Conservation (phyloP, 2,797 vertebrate genomes). For the Scarus forsteni region DNA sequence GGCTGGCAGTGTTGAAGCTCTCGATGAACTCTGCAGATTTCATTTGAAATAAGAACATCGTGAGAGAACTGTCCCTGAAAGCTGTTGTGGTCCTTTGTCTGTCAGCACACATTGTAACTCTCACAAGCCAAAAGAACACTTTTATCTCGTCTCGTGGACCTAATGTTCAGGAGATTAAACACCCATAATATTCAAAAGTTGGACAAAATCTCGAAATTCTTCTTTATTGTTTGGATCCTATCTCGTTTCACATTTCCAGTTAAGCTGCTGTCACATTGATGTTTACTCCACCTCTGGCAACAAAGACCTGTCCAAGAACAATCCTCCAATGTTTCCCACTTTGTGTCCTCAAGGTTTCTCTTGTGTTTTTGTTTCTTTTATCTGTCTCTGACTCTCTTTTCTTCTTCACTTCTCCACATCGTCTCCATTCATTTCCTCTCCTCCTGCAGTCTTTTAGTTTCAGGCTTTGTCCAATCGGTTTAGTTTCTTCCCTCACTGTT, state of each 20-base stretch:
- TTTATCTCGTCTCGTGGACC: not conserved
- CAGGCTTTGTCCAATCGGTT: not conserved
- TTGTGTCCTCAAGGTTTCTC: constrained; percentile 31
- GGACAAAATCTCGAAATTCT: too few species aligned
- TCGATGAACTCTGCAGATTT: too few species aligned
- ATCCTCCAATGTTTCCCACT: constrained; percentile 18
- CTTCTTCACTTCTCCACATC: not conserved
- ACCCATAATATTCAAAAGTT: not conserved
- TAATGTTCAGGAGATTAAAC: not conserved
- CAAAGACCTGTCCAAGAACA: constrained; percentile 5
- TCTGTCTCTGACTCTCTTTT: not conserved
- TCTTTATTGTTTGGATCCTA: too few species aligned
- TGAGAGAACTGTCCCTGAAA: too few species aligned
- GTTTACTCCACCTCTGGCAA: constrained; percentile 9
- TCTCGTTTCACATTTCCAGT: not conserved
- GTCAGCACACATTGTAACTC: not conserved
- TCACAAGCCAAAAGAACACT: not conserved
- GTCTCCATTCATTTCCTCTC: constrained; percentile 3
- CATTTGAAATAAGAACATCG: too few species aligned
- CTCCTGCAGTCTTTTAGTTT: not conserved
- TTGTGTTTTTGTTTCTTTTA: not conserved
- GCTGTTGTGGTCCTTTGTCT: too few species aligned
- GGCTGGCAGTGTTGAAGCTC: too few species aligned
- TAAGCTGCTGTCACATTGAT: constrained; percentile 7
- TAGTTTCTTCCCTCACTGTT: not conserved